Conservation (phyloP, 1,140 invertebrate species). For the Fopius arisanus region DNA sequence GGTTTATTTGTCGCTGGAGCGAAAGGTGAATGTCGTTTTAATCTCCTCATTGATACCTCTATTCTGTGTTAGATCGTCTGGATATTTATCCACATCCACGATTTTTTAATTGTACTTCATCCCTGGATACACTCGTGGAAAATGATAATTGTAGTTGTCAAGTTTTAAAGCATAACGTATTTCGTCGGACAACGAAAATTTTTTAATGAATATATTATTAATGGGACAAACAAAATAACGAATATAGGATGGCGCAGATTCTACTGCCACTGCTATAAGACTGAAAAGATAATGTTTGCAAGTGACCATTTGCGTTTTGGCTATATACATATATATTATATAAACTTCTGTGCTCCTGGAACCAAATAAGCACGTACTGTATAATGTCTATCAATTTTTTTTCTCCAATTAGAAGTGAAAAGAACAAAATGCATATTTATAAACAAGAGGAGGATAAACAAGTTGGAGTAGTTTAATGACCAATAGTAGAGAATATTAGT, state of each 20-base stretch:
- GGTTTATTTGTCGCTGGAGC: not conserved
- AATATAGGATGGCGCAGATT: slow-evolving; percentile 15
- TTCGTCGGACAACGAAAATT: slow-evolving; percentile 2
- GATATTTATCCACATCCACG: not conserved
- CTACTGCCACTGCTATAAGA: slow-evolving; percentile 32
- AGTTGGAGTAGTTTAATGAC: slow-evolving; percentile 26
- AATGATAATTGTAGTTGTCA: not conserved
- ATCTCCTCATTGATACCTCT: not conserved
- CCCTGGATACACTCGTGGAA: not conserved
- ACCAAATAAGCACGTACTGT: slow-evolving; percentile 17
- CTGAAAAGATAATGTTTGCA: slow-evolving; percentile 29
- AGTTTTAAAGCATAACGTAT: not conserved
- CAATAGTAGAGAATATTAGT: slow-evolving; percentile 24
- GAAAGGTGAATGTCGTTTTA: not conserved
- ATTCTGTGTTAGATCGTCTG: too few relatives aligned
- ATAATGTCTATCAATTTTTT: slow-evolving; percentile 21
- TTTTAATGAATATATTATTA: not conserved
- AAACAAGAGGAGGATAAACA: not conserved
- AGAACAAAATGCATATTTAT: slow-evolving; percentile 22
- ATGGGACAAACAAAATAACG: not conserved
- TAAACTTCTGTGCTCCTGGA: slow-evolving; percentile 21
- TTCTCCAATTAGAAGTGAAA: slow-evolving; percentile 5
- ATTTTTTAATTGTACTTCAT: not conserved
- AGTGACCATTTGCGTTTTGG: slow-evolving; percentile 14
- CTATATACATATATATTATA: slow-evolving; percentile 21